Evolutionary conservation across 2,113 vertebrate genomes (phyloP), one percentile per base, ranked within the genome.

Genomic region (Cryptoleucopteryx plumbea): DNA sequence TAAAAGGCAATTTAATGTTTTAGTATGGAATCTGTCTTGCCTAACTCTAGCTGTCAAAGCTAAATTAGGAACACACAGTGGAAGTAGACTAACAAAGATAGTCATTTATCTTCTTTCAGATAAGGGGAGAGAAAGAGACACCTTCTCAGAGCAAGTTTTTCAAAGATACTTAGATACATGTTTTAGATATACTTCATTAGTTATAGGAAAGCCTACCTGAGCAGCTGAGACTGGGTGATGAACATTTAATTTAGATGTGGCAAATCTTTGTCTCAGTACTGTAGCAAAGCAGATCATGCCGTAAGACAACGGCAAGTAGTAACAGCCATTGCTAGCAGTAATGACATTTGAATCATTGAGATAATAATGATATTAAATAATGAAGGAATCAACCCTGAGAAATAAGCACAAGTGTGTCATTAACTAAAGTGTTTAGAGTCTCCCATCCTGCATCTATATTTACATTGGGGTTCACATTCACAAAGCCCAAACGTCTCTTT

Each of bases 1-100:
- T 77, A 87, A 95, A 91, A 94, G 65, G 52, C n/a, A 89, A 86
- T 91, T 91, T 81, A 91, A 59, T 73, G 55, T 79, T 90, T 93
- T 73, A 83, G 34, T 86, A 65, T 67, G 70, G 61, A 91, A 93
- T 93, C 52, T 85, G 13, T 90, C 82, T 94, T 90, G 73, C 47
- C 65, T 71, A 91, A 72, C 29, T 74, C 45, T 55, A 87, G 22
- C 55, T 90, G 56, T 79, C 82, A 82, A 79, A 91, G 26, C 38
- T 93, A 90, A 93, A 93, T 93, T 92, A 90, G 47, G 74, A 91
- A 71, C 56, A 88, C 65, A 47, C 47, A 82, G 43, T 45, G 70
- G 65, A 94, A 63, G 65, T 25, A 62, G 26, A 52, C n/a, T 87
- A 93, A 91, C 52, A 71, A 70, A 84, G 86, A 43, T 3, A 88